Conservation (phyloP, 2,797 vertebrate genomes). For the Hoplostethus mediterraneus region DNA sequence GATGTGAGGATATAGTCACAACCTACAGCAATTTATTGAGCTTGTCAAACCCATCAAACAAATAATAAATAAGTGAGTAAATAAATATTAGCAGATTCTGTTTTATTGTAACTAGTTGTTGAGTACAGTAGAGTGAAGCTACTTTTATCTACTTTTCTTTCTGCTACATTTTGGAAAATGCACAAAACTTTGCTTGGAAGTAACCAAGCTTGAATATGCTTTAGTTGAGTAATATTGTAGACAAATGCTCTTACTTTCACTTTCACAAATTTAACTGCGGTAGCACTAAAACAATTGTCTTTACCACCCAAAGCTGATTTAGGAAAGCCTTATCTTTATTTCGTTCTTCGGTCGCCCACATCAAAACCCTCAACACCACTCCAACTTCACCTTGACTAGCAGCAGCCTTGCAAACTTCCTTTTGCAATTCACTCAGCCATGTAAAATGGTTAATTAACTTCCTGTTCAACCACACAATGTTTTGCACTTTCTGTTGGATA, state of each 20-base stretch:
- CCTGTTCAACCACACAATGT: conserved; percentile 2
- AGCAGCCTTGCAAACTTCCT: conserved; percentile 3
- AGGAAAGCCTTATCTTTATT: neutral
- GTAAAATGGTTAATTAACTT: conserved; percentile 44
- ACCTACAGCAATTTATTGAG: neutral
- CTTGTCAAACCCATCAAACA: neutral
- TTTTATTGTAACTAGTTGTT: neutral
- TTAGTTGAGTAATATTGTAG: neutral
- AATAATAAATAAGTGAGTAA: neutral
- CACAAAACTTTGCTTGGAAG: neutral
- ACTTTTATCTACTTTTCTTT: neutral
- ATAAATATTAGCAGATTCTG: neutral
- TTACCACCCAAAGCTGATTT: neutral
- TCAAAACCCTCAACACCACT: neutral
- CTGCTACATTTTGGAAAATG: neutral
- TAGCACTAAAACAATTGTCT: neutral
- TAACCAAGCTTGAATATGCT: neutral
- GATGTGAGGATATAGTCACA: neutral
- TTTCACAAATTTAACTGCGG: neutral
- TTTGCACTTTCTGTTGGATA: conserved; percentile 1
- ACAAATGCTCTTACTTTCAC: neutral
- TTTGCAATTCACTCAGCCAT: conserved; percentile 29
- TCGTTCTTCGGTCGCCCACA: conserved; percentile 5
- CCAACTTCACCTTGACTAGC: conserved; percentile 22
- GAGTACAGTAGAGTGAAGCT: too few relatives aligned